These are phyloP conservation scores for Amyelois transitella DNA, from an alignment of 1,140 invertebrate species.

Conservation along the genomic window DNA sequence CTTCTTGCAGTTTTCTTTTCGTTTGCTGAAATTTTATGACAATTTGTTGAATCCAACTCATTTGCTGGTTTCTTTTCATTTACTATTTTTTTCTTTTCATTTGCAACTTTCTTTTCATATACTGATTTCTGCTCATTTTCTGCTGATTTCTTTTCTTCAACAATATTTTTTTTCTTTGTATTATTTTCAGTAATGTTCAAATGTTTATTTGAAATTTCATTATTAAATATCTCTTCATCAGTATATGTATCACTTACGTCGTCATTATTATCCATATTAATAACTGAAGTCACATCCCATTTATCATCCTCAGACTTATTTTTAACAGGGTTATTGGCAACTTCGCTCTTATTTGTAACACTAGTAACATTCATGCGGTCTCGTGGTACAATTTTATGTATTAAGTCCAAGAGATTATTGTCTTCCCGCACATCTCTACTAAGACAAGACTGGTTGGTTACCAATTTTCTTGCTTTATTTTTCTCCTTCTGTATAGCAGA, in stretches of 20 bases:
- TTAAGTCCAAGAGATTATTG: conserved; percentile 53
- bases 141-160: background rate
- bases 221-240: conserved; percentile 57
- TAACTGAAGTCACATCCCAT: conserved; percentile 50
- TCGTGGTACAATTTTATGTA: conserved; percentile 57
- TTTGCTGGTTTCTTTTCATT: conserved; percentile 2
- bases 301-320: conserved; percentile 28
- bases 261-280: conserved; percentile 40
- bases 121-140: conserved; percentile 2
- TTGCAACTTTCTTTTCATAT: conserved; percentile 3
- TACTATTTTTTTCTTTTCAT: background rate
- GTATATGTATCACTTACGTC: conserved; percentile 54
- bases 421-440: conserved; percentile 46
- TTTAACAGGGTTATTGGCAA: conserved; percentile 16
- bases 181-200: conserved; percentile 15
- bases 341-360: conserved; percentile 28
- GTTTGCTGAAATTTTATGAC: too few species aligned
- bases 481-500: conserved; percentile 37
- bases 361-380: conserved; percentile 46
- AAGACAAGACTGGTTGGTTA: conserved; percentile 50
- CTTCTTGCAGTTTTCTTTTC: background rate
- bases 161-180: conserved; percentile 12
- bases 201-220: background rate
- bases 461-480: conserved; percentile 55
- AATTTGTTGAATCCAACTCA: too few species aligned